Evolutionary conservation across 2,797 vertebrate species (phyloP).

Genomic region (Tarsius wallacei): DNA sequence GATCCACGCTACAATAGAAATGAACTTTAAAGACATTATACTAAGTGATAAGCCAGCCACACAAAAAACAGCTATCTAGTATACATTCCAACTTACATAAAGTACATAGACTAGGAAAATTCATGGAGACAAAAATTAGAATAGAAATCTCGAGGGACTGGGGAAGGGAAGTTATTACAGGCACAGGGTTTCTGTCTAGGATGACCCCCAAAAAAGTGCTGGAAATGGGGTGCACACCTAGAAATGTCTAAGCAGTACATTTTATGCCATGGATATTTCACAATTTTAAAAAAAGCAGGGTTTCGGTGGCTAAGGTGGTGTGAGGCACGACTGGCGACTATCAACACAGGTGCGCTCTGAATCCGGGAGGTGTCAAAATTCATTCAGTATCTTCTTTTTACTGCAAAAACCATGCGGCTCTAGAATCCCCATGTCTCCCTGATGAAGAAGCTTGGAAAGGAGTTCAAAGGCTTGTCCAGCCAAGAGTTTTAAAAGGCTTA

Average conservation of each 20-base stretch:
- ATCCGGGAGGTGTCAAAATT: neutral
- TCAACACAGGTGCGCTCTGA: neutral
- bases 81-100: neutral
- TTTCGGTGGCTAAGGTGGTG: neutral
- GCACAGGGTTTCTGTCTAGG: neutral
- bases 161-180: neutral
- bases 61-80: neutral
- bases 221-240: neutral
- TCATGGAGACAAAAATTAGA: neutral
- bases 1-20: neutral
- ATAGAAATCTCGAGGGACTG: neutral
- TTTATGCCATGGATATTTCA: neutral
- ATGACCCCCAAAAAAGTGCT: neutral
- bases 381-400: neutral
- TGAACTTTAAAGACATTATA: slow-evolving; percentile 4
- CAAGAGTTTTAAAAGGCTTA: neutral
- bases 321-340: neutral
- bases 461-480: neutral
- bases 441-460: neutral
- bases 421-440: neutral
- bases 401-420: slow-evolving; percentile 27
- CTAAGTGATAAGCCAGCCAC: neutral
- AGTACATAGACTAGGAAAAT: neutral
- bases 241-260: slow-evolving; percentile 31
- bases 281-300: neutral